Percentiles rank a stretch among this genome's conserved stretches.
Conservation (phyloP, 2,888 invertebrate species). For the Cataglyphis cursor region DNA sequence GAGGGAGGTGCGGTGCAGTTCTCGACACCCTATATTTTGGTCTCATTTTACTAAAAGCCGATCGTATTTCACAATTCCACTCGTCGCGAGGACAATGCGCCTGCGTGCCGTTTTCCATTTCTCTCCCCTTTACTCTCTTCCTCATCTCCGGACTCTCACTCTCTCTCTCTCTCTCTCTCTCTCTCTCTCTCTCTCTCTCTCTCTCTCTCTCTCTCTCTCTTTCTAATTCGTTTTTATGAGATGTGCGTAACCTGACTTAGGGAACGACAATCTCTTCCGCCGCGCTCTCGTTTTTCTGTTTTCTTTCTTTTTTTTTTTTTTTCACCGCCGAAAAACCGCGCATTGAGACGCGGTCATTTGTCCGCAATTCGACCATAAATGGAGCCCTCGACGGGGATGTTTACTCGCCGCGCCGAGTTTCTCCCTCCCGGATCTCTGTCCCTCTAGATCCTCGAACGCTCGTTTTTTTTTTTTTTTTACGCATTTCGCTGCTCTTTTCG, state of each 20-base stretch:
- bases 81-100: slow-evolving; percentile 77
- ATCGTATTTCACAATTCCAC: slow-evolving; percentile 85
- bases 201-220: neutral
- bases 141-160: slow-evolving; percentile 31
- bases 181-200: slow-evolving; percentile 17
- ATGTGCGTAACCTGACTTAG: slow-evolving; percentile 72
- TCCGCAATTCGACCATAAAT: slow-evolving; percentile 84
- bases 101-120: slow-evolving; percentile 73
- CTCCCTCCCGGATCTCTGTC: slow-evolving; percentile 7
- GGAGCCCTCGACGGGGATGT: slow-evolving; percentile 74
- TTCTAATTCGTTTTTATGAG: slow-evolving; percentile 63
- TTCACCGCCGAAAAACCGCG: slow-evolving; percentile 57
- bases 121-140: slow-evolving; percentile 61
- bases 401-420: slow-evolving; percentile 66
- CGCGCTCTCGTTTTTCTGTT: slow-evolving; percentile 51
- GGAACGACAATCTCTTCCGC: slow-evolving; percentile 67
- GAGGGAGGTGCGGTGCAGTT: slow-evolving; percentile 23
- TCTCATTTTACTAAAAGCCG: slow-evolving; percentile 86
- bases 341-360: slow-evolving; percentile 82
- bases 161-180: neutral
- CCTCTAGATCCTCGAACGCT: slow-evolving; percentile 53
- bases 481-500: slow-evolving; percentile 44
- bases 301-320: slow-evolving; percentile 45
- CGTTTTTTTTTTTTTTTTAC: slow-evolving; percentile 50
- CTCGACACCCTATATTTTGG: slow-evolving; percentile 83